A percentile compares a stretch with the other conserved stretches of the same genome.
phyloP scores from a whole-genome alignment of 2,888 invertebrate genomes.

The Vanessa cardui region DNA sequence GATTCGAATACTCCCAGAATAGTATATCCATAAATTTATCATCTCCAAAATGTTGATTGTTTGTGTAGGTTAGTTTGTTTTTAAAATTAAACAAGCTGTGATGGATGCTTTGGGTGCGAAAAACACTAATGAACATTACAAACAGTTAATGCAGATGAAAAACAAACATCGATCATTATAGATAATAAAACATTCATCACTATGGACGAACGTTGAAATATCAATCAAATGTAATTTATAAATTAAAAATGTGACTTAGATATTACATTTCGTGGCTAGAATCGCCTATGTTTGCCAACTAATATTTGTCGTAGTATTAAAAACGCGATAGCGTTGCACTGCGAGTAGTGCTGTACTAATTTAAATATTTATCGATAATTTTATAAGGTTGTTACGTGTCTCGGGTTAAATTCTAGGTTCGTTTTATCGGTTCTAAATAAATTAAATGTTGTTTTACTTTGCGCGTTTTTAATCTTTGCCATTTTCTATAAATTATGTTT shows the following conservation, averaged over 20 bases:
- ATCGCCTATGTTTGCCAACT: slow-evolving; percentile 59
- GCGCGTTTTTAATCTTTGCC: too few species aligned
- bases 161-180: background rate
- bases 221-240: slow-evolving; percentile 13
- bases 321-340: slow-evolving; percentile 72
- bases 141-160: too few species aligned
- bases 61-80: too few species aligned
- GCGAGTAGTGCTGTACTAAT: slow-evolving; percentile 52
- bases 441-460: too few species aligned
- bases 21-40: too few species aligned
- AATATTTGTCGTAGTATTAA: slow-evolving; percentile 65
- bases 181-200: background rate
- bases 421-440: background rate
- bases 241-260: slow-evolving; percentile 32
- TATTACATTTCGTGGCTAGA: slow-evolving; percentile 41
- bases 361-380: slow-evolving; percentile 38
- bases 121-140: too few species aligned
- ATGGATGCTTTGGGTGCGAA: too few species aligned
- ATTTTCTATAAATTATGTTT: too few species aligned
- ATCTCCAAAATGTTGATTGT: too few species aligned
- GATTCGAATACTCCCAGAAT: too few species aligned
- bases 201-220: background rate
- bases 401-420: background rate
- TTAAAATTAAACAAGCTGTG: too few species aligned
- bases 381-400: background rate